These are phyloP conservation scores for Drosophila truncata DNA, from an alignment of 1,140 invertebrate species.

Conservation along the genomic window DNA sequence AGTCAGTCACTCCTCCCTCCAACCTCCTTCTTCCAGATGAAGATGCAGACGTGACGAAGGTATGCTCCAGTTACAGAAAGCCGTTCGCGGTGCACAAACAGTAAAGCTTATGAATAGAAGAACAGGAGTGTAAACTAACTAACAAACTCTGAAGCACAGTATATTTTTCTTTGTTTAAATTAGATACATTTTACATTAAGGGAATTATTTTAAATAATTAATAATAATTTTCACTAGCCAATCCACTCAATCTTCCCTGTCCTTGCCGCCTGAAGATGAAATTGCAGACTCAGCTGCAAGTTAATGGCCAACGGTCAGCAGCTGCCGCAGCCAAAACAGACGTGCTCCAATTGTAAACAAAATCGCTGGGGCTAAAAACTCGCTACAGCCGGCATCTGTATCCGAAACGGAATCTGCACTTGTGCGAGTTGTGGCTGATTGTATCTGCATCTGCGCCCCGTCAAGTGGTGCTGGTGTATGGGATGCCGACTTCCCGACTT, in stretches of 20 bases:
- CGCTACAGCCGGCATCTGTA: slow-evolving; percentile 23
- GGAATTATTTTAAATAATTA: too few relatives aligned
- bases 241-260: not conserved
- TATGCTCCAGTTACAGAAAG: slow-evolving; percentile 69
- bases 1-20: not conserved
- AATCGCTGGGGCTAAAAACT: slow-evolving; percentile 33
- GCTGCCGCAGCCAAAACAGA: slow-evolving; percentile 73
- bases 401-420: slow-evolving; percentile 21
- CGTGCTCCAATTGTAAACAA: slow-evolving; percentile 82
- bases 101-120: not conserved
- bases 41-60: slow-evolving; percentile 13
- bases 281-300: slow-evolving; percentile 57
- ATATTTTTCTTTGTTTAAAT: not conserved
- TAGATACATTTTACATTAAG: too few relatives aligned
- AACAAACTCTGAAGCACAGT: too few relatives aligned
- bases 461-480: slow-evolving; percentile 42
- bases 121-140: not conserved
- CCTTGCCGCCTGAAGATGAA: slow-evolving; percentile 35
- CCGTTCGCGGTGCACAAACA: slow-evolving; percentile 11
- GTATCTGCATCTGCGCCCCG: slow-evolving; percentile 56
- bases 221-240: not conserved
- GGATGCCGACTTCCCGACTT: slow-evolving; percentile 37
- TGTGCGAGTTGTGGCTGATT: slow-evolving; percentile 7
- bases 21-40: slow-evolving; percentile 8
- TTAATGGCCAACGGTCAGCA: slow-evolving; percentile 71